These are phyloP conservation scores for Drosophila baimaii DNA, from an alignment of 1,140 invertebrate genomes.

Conservation along the genomic window DNA sequence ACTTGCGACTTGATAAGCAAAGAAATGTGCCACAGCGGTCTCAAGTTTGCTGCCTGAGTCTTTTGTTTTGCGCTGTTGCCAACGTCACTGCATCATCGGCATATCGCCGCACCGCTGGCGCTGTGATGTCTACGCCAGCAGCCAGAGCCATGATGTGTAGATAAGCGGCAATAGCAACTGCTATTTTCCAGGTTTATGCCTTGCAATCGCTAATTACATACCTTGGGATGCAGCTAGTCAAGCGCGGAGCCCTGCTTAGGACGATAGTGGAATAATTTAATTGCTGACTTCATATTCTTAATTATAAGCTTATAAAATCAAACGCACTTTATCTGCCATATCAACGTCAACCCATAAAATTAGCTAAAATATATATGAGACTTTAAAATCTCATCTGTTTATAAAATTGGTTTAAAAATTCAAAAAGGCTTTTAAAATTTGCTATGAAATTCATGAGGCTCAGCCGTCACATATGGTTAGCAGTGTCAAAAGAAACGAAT, in stretches of 20 bases:
- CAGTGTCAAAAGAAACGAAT: slow-evolving; percentile 3
- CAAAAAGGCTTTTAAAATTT: slow-evolving; percentile 6
- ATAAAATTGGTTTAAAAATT: slow-evolving; percentile 2
- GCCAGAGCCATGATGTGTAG: slow-evolving; percentile 10
- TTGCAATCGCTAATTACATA: slow-evolving; percentile 34
- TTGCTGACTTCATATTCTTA: neutral
- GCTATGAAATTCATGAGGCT: neutral
- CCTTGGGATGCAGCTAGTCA: neutral
- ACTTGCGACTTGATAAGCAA: slow-evolving; percentile 57
- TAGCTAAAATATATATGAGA: slow-evolving; percentile 1
- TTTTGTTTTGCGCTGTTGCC: slow-evolving; percentile 73
- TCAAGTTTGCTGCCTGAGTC: slow-evolving; percentile 75
- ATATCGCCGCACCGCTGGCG: slow-evolving; percentile 48
- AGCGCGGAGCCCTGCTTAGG: neutral
- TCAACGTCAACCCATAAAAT: neutral
- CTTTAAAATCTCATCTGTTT: slow-evolving; percentile 1
- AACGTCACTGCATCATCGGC: slow-evolving; percentile 42
- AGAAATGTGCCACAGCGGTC: slow-evolving; percentile 72
- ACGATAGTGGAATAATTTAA: slow-evolving; percentile 1
- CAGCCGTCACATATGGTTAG: slow-evolving; percentile 6
- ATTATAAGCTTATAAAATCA: slow-evolving; percentile 8
- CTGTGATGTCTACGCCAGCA: slow-evolving; percentile 66
- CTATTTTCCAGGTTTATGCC: slow-evolving; percentile 37
- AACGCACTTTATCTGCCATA: slow-evolving; percentile 4
- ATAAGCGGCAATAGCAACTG: slow-evolving; percentile 42